A percentile compares a stretch with the other conserved stretches of the same genome.
These are phyloP conservation scores for Oryzias sinensis DNA, from an alignment of 2,797 vertebrate species.

Conservation along the genomic window DNA sequence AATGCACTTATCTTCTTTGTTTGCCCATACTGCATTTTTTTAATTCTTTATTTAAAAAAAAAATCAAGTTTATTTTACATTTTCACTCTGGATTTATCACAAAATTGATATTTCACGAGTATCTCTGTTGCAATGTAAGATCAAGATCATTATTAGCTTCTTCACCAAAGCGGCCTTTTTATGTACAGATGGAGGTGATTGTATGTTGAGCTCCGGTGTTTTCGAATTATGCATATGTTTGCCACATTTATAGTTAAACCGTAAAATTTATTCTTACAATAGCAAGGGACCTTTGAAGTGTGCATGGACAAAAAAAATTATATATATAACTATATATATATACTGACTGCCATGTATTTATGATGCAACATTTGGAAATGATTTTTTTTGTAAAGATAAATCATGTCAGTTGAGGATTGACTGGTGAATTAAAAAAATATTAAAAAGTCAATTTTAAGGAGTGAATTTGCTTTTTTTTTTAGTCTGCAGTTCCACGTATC, in stretches of 20 bases:
- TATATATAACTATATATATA: conserved; percentile 17
- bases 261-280: conserved; percentile 54
- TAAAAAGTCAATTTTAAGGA: conserved; percentile 54
- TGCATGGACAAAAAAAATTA: conserved; percentile 68
- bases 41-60: conserved; percentile 72
- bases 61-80: conserved; percentile 44
- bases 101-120: conserved; percentile 36
- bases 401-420: conserved; percentile 57
- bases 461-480: not conserved
- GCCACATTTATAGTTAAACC: conserved; percentile 53
- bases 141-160: conserved; percentile 38
- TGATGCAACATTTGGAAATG: conserved; percentile 57
- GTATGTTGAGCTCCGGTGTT: conserved; percentile 51
- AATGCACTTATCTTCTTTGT: conserved; percentile 66
- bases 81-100: conserved; percentile 32
- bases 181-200: conserved; percentile 25
- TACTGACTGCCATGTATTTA: conserved; percentile 73
- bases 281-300: conserved; percentile 62
- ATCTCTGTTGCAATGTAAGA: conserved; percentile 37
- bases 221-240: conserved; percentile 35
- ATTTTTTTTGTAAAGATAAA: conserved; percentile 65
- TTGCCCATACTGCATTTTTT: conserved; percentile 62
- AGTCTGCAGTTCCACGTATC: not conserved
- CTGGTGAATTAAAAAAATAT: conserved; percentile 60
- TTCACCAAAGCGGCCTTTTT: conserved; percentile 41